Percentiles rank a stretch among this genome's conserved stretches.
Conservation (phyloP, 30 jellyfish, hydroid and myxozoan genomes). For the Cassiopea andromeda region DNA sequence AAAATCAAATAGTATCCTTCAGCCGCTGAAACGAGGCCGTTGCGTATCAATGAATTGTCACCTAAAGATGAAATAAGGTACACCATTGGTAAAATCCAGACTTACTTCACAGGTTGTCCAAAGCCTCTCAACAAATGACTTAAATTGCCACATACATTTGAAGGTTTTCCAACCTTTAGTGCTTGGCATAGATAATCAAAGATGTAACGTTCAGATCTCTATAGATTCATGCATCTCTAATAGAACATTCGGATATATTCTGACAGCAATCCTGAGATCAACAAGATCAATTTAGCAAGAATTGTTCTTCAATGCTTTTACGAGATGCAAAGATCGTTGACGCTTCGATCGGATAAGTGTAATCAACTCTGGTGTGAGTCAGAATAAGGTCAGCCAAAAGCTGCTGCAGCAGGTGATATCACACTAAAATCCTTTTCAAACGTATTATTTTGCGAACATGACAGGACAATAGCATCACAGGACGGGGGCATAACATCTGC, state of each 20-base stretch:
- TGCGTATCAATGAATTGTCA: background rate
- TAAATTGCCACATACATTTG: slow-evolving; percentile 85
- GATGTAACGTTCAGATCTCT: background rate
- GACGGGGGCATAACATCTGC: background rate
- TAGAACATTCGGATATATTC: background rate
- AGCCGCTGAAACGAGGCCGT: background rate
- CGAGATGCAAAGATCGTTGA: background rate
- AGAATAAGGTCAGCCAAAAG: slow-evolving; percentile 30
- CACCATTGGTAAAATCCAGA: background rate
- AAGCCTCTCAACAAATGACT: slow-evolving; percentile 72
- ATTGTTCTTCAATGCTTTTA: background rate
- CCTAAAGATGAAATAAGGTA: background rate
- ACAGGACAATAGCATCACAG: slow-evolving; percentile 1
- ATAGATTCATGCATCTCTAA: background rate
- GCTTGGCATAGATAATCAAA: slow-evolving; percentile 57
- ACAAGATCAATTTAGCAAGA: background rate
- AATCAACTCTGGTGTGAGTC: background rate
- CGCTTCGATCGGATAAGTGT: background rate
- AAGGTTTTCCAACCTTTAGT: slow-evolving; percentile 49
- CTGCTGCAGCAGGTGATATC: slow-evolving; percentile 22
- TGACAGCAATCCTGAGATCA: background rate
- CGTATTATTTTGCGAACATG: slow-evolving; percentile 12
- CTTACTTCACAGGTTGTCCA: slow-evolving; percentile 82
- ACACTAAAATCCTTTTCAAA: background rate
- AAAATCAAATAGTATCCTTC: background rate